Base-by-base conservation (phyloP, 2,797 vertebrate genomes). In the Eulemur rubriventer region DNA sequence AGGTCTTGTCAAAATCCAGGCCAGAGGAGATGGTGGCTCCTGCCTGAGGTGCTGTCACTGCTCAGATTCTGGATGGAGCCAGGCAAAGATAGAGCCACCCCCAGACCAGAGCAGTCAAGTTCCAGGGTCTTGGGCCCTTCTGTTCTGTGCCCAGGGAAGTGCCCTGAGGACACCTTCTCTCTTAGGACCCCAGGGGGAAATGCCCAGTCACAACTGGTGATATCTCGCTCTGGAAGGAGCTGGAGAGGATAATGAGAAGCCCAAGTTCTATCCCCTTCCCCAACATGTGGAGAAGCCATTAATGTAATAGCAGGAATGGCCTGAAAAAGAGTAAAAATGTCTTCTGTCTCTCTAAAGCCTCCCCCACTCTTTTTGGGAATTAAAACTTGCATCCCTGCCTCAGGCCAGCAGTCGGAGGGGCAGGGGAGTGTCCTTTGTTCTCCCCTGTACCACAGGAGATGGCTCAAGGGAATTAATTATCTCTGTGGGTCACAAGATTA, bases 11-110 rank as follows among this genome's bases (percentile, higher is more conserved):
- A 57, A 87, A 91, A 80, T n/a, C 35, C 41, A 83, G n/a, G 16
- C n/a, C 65, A 17, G 48, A 78, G 3, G 30, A 6, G 35, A 20
- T 5, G 18, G 22, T 7, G 16, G 4, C 43, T 0, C 3, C 1
- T 2, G 33, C 18, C 52, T 8, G 4, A 65, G 9, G 16, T 33
- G 35, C 6, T 65, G 24, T 65, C 92, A 33, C 22, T 41, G n/a
- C 35, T 70, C 33, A 50, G 67, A 80, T 50, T 43, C 59, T 30
- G 33, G 63, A 79, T 35, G 33, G 50, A 89, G 73, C 41, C 13
- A 35, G 69, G 20, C 41, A 61, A 59, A 11, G 50, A 38, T 20
- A 6, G 72, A n/a, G 4, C 33, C 0, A 0, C 5, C 35, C 22
- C 18, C 6, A 7, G 33, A 59, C 26, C 1, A 1, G 18, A 61